A percentile compares a stretch with the other conserved stretches of the same genome.
phyloP scores from a whole-genome alignment of 2,888 invertebrate species.

The Eurytoma adleriae region DNA sequence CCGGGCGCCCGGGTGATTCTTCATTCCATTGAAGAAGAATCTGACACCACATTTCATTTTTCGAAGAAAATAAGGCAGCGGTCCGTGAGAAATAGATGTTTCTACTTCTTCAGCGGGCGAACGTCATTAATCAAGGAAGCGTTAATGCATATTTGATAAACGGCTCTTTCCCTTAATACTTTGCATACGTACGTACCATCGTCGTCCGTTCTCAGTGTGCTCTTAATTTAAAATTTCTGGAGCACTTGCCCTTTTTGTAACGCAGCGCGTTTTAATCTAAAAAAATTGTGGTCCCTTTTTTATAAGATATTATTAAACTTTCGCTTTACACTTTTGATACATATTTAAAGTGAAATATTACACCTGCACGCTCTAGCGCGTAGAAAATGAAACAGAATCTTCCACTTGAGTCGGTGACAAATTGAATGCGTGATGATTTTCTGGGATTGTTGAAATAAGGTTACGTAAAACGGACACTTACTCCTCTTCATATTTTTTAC shows the following conservation, averaged over 20 bases:
- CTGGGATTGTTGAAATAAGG: constrained; percentile 69
- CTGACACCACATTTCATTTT: constrained; percentile 53
- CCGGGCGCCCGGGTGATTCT: background rate
- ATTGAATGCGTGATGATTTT: constrained; percentile 72
- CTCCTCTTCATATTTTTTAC: background rate
- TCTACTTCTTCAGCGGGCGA: constrained; percentile 48
- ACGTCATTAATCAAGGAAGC: constrained; percentile 57
- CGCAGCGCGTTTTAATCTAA: background rate
- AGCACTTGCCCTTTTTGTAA: constrained; percentile 12
- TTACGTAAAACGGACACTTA: constrained; percentile 56
- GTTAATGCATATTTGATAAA: constrained; percentile 60
- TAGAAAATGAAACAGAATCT: constrained; percentile 43
- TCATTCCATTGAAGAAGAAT: constrained; percentile 35
- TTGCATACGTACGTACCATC: constrained; percentile 55
- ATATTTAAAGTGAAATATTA: constrained; percentile 37
- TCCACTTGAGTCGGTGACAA: constrained; percentile 67
- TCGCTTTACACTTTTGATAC: background rate
- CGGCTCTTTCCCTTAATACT: constrained; percentile 57
- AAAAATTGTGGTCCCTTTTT: background rate
- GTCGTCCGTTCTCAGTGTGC: background rate
- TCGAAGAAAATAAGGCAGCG: constrained; percentile 57
- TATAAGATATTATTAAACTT: background rate
- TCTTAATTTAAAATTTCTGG: constrained; percentile 49
- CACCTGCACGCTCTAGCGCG: constrained; percentile 26
- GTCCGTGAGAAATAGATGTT: constrained; percentile 59